Percentiles rank a stretch among this genome's conserved stretches.
phyloP scores from a whole-genome alignment of 2,113 vertebrate genomes.

The Prionailurus bengalensis region DNA sequence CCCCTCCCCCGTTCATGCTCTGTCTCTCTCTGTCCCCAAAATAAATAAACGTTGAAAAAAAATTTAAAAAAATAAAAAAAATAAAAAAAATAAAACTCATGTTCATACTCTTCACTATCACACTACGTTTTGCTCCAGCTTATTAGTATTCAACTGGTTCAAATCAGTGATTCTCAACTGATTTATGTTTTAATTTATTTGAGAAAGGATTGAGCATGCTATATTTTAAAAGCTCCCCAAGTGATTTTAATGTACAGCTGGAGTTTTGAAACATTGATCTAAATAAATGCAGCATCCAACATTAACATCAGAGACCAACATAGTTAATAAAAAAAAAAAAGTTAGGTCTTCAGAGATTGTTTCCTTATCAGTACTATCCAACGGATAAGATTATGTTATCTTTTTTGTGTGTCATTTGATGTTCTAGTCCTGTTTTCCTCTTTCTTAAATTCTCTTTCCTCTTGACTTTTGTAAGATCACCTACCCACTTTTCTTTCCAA shows the following conservation, averaged over 20 bases:
- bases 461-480: not conserved
- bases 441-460: constrained; percentile 1
- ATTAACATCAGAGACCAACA: not conserved
- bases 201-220: not conserved
- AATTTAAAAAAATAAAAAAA: no score
- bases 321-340: not conserved
- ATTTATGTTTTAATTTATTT: constrained; percentile 37
- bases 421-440: not conserved
- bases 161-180: constrained; percentile 7
- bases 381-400: not conserved
- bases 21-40: no score
- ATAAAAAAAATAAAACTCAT: not conserved
- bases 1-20: no score
- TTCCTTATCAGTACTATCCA: not conserved
- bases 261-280: not conserved
- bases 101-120: not conserved
- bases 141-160: not conserved
- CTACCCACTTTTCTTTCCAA: not conserved
- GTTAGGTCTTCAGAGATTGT: not conserved
- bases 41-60: no score
- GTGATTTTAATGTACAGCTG: not conserved
- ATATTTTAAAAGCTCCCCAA: not conserved
- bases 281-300: not conserved
- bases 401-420: not conserved
- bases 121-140: not conserved